Evolutionary conservation across 1,140 invertebrate genomes (phyloP), one percentile per base, ranked within the genome.

Genomic region (Caerostris darwini): DNA sequence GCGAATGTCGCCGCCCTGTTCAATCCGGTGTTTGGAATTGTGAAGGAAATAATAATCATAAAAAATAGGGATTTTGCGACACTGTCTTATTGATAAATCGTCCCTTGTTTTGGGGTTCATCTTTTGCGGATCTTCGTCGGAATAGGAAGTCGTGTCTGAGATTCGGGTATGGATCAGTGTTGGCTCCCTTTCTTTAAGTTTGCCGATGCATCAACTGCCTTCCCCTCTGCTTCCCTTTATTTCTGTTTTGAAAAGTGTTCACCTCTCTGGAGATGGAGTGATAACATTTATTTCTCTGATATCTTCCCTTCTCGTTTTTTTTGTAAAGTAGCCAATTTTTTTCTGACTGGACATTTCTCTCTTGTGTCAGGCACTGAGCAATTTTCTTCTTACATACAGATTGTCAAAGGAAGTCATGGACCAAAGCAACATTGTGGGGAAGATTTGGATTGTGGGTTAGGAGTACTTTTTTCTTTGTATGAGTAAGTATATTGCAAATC

Each of bases 1-100:
- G 17, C 82, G 34, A 19, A 19, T 17, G 12, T 54, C 8, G 14
- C 7, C 14, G 12, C 82, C 82, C 82, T 58, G 54, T 58, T 85
- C 83, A 59, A n/a, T 59, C 83, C 59, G 50, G 59, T 88, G 86
- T 88, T 86, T 54, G 54, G 34, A 58, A 86, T 14, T 19, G 3
- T 50, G 34, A 17, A 54, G 50, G 50, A 64, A 88, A 88, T 88
- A 88, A 88, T 88, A 88, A 88, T 59, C 17, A 53, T 61, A 88
- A 88, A 88, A 58, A 57, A 61, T n/a, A 88, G 61, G 86, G 86
- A 88, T 17, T 53, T 50, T 64, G 10, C 34, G 86, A 88, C 86
- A 88, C 86, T 88, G 86, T 67, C 59, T 88, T 88, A 88, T 88
- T 88, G 90, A 92, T 92, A 92, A 85, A 92, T 92, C 77, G 90